Base-by-base conservation (phyloP, 2,888 invertebrate genomes). In the Macrosiphum euphorbiae region DNA sequence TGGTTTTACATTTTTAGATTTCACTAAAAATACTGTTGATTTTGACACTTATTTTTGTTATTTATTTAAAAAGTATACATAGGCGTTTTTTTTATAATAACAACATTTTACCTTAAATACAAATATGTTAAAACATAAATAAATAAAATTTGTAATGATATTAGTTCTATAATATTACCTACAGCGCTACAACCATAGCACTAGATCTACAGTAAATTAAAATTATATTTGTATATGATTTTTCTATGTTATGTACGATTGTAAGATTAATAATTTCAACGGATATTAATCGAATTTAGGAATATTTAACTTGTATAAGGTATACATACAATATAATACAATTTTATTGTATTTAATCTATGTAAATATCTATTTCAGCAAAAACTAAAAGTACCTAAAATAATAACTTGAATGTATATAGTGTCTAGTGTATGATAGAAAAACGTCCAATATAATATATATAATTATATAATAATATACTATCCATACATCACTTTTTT, bases 1-100 rank as follows among this genome's bases (percentile, higher is more conserved):
- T 44, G 41, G 47, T 91, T 84, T 58, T 58, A 91, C n/a, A 61
- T 28, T 85, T n/a, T 52, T 26, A 47, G 47, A 58, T 85, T 58
- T 55, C 44, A 26, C 41, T 91, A 41, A 84, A 91, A 52, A 90
- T 16, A 58, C 28, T 28, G 26, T 61, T 44, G 58, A 89, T 44
- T 89, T 41, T 41, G 8, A 44, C 89, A 44, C 55, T 88, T 55
- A 41, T 41, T 24, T 5, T 5, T 41, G 28, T 88, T 88, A 28
- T 8, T 89, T 41, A n/a, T 78, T 78, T 35, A 35, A 78, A 1
- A 35, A 8, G 78, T 35, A 41, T 35, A 35, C 67, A n/a, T 7
- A 67, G 35, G 2, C 16, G 35, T 67, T n/a, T 16, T 20, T 78
- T 78, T 78, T 35, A 78, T 78, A 5, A 20, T 35, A 35, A 35